Percentiles rank a stretch among this genome's conserved stretches.
phyloP scores from a whole-genome alignment of 2,797 vertebrate species.

The Falco cherrug region DNA sequence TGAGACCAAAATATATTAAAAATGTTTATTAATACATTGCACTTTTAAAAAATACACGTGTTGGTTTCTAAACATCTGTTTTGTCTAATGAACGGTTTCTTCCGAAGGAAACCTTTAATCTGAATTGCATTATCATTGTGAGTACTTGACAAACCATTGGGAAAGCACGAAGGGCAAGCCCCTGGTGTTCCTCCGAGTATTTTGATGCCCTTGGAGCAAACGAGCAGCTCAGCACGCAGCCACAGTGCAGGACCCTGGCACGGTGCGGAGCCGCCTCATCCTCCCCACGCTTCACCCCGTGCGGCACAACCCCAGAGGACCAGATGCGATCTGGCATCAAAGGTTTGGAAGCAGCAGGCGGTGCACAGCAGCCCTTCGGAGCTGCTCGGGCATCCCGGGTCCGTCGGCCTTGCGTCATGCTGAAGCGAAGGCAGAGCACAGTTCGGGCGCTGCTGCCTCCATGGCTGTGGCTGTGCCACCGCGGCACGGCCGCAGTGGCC shows the following conservation, averaged over 20 bases:
- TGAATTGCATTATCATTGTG: accelerated
- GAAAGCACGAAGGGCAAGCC: accelerated
- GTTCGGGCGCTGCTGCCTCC: accelerated
- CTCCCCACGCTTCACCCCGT: accelerated
- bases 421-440: background rate
- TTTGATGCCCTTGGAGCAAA: background rate
- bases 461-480: background rate
- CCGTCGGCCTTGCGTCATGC: accelerated
- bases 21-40: slow-evolving; percentile 67
- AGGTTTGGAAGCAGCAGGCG: background rate
- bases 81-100: background rate
- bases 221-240: accelerated
- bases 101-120: accelerated
- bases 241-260: accelerated
- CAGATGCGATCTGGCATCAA: accelerated
- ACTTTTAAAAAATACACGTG: slow-evolving; percentile 35
- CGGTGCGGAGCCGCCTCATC: accelerated
- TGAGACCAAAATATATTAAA: slow-evolving; percentile 69
- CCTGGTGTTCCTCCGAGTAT: accelerated
- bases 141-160: accelerated
- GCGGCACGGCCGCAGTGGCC: background rate
- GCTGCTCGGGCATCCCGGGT: accelerated
- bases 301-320: background rate
- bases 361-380: accelerated
- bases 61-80: background rate